These are phyloP conservation scores for Leucoraja erinaceus DNA, from an alignment of 2,113 vertebrate genomes.

Conservation along the genomic window DNA sequence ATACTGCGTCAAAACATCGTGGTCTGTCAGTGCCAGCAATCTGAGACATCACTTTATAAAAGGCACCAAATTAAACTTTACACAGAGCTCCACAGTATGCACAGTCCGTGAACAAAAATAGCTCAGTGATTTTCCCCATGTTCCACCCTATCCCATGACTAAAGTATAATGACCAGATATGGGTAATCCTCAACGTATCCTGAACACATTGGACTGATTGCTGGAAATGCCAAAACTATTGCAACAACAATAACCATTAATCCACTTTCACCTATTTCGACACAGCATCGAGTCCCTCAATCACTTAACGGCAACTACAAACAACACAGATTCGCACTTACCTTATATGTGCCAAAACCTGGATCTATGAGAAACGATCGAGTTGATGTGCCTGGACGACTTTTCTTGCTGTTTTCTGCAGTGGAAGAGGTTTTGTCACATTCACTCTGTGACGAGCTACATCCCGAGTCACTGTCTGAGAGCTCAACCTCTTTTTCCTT, in stretches of 20 bases:
- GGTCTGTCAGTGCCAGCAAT: background rate
- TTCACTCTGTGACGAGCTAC: constrained; percentile 27
- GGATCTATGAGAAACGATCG: constrained; percentile 72
- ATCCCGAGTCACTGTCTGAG: constrained; percentile 45
- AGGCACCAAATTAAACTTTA: background rate
- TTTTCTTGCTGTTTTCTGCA: constrained; percentile 37
- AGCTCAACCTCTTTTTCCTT: constrained; percentile 57
- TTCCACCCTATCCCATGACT: background rate
- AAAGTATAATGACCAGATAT: background rate
- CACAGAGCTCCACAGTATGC: background rate
- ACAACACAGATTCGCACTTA: constrained; percentile 48
- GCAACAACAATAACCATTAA: background rate
- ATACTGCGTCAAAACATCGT: background rate
- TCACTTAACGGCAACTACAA: background rate
- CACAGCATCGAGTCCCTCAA: background rate
- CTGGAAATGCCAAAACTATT: background rate
- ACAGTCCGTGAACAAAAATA: background rate
- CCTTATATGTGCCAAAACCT: constrained; percentile 87
- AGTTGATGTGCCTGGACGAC: constrained; percentile 73
- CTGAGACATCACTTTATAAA: background rate
- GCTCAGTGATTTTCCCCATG: background rate
- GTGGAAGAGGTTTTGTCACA: constrained; percentile 54
- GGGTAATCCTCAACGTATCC: background rate
- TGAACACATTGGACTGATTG: background rate
- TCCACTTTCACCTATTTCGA: background rate